phyloP scores from a whole-genome alignment of 2,888 invertebrate genomes.

The Cheilosia soror region DNA sequence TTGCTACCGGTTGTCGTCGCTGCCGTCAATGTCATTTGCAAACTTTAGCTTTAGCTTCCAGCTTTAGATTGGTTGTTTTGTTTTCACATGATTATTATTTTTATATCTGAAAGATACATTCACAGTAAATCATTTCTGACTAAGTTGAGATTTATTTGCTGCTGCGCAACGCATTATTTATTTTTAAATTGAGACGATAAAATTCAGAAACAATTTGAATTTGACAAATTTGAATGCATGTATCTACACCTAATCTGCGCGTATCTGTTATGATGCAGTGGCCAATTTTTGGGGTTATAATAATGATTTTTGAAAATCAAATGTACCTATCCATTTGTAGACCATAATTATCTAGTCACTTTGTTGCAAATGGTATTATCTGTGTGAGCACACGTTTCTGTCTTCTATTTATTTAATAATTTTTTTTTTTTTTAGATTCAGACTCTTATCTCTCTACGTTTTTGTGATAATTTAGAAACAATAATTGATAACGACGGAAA shows the following conservation, averaged over 20 bases:
- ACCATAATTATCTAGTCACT: background rate
- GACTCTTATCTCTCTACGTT: slow-evolving; percentile 34
- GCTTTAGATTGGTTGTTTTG: background rate
- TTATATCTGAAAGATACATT: slow-evolving; percentile 29
- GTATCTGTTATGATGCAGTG: too few relatives aligned
- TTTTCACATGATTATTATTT: slow-evolving; percentile 15
- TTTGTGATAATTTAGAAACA: slow-evolving; percentile 38
- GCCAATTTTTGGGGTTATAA: too few relatives aligned
- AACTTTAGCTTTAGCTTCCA: background rate
- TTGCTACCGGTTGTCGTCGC: slow-evolving; percentile 15
- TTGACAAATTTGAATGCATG: background rate
- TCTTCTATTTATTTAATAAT: background rate
- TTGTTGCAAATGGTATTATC: background rate
- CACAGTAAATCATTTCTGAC: background rate
- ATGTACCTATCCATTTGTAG: too few relatives aligned
- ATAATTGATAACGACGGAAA: slow-evolving; percentile 32
- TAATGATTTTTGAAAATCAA: too few relatives aligned
- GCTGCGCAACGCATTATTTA: background rate
- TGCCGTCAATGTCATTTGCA: slow-evolving; percentile 41
- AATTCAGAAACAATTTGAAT: slow-evolving; percentile 1
- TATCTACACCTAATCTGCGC: too few relatives aligned
- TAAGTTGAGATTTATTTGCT: slow-evolving; percentile 25
- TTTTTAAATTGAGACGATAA: slow-evolving; percentile 1
- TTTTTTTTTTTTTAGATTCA: slow-evolving; percentile 23
- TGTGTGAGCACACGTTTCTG: too few relatives aligned